Conservation (phyloP, 2,113 vertebrate genomes). For the Vidua macroura region DNA sequence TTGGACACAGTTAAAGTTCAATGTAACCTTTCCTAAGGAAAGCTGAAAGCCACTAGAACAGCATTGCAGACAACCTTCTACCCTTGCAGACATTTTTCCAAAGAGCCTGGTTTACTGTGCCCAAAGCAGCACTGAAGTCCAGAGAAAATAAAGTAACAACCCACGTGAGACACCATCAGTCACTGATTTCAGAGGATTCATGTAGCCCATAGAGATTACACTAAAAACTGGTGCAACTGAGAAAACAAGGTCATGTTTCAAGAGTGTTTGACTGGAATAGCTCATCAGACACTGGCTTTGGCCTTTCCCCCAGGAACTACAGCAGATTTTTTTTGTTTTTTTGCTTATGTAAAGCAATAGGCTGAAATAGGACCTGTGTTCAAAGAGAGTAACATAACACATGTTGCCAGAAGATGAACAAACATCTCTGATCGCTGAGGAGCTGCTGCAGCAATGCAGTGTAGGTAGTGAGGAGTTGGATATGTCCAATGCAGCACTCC, state of each 20-base stretch:
- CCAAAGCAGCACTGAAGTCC: not conserved
- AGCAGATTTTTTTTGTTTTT: not conserved
- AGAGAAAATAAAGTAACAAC: constrained; percentile 29
- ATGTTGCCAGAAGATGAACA: constrained; percentile 34
- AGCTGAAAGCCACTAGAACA: not conserved
- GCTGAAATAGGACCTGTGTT: constrained; percentile 36
- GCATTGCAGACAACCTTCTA: not conserved
- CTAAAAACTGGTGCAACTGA: constrained; percentile 42
- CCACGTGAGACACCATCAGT: not conserved
- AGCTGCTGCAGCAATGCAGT: not conserved
- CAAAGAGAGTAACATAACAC: not conserved
- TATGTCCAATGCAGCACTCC: not conserved
- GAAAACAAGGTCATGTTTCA: constrained; percentile 50
- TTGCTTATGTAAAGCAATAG: constrained; percentile 33
- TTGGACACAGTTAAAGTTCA: not conserved
- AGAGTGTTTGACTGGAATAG: not conserved
- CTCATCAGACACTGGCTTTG: not conserved
- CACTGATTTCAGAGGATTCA: not conserved
- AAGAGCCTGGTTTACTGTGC: not conserved
- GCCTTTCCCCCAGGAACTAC: not conserved
- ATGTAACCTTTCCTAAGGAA: not conserved
- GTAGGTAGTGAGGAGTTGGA: not conserved
- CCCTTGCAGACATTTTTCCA: not conserved
- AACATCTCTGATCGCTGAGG: not conserved
- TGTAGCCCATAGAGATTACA: not conserved